phyloP scores from a whole-genome alignment of 2,797 vertebrate genomes.

The Zenarchopterus dispar region DNA sequence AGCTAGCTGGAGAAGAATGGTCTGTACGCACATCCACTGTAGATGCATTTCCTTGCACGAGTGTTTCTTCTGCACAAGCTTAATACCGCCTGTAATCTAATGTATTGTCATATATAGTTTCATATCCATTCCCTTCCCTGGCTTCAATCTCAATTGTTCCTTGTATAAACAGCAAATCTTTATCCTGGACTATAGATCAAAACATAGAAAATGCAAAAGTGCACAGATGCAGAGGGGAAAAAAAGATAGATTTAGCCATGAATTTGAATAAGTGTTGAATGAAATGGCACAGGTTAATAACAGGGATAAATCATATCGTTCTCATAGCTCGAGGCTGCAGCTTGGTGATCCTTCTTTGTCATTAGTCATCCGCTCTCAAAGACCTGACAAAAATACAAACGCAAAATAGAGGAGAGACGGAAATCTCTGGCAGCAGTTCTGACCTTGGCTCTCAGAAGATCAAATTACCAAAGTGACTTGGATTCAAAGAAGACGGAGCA shows the following conservation, averaged over 20 bases:
- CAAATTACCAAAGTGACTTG: constrained; percentile 47
- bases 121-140: constrained; percentile 35
- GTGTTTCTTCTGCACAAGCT: constrained; percentile 25
- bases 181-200: constrained; percentile 63
- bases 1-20: not conserved
- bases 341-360: constrained; percentile 66
- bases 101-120: constrained; percentile 56
- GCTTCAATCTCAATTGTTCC: constrained; percentile 47
- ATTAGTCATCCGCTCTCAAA: constrained; percentile 71
- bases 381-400: constrained; percentile 73
- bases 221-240: constrained; percentile 39
- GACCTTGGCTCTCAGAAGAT: constrained; percentile 67
- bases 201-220: constrained; percentile 34
- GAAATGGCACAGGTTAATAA: constrained; percentile 75
- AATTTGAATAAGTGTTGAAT: constrained; percentile 69
- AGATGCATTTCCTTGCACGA: constrained; percentile 22
- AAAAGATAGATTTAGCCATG: constrained; percentile 64
- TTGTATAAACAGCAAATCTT: constrained; percentile 68
- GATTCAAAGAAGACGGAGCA: constrained; percentile 42
- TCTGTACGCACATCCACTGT: constrained; percentile 8
- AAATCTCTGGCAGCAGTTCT: constrained; percentile 54
- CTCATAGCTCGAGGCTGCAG: constrained; percentile 61
- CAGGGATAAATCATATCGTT: constrained; percentile 73
- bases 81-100: constrained; percentile 53
- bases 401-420: constrained; percentile 58